Conservation (phyloP, 2,888 invertebrate species). For the Drosophila neonasuta region DNA sequence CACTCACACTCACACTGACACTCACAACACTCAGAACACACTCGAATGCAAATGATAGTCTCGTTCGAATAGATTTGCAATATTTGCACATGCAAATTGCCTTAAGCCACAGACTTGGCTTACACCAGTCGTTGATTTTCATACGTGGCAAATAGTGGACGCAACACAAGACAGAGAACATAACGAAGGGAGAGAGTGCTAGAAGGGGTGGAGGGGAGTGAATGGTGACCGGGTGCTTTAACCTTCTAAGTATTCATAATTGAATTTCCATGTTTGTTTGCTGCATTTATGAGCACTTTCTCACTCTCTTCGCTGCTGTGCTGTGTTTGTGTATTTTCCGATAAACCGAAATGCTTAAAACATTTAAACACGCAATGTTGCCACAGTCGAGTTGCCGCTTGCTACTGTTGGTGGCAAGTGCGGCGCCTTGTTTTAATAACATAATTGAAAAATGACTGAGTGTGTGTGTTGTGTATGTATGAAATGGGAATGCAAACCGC, state of each 20-base stretch:
- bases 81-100: conserved; percentile 73
- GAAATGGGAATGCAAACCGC: conserved; percentile 57
- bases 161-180: not conserved
- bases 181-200: not conserved
- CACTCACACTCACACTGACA: not conserved
- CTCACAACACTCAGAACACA: conserved; percentile 4
- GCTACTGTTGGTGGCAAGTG: conserved; percentile 35
- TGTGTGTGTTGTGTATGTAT: conserved; percentile 5
- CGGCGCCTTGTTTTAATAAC: conserved; percentile 71
- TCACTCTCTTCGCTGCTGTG: conserved; percentile 16
- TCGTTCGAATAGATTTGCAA: conserved; percentile 67
- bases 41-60: conserved; percentile 63
- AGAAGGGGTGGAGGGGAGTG: not conserved
- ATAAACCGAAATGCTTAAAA: conserved; percentile 36
- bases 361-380: conserved; percentile 59
- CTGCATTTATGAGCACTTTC: conserved; percentile 52
- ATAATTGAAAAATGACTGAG: conserved; percentile 73
- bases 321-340: conserved; percentile 11
- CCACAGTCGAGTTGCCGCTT: conserved; percentile 12
- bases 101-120: conserved; percentile 73
- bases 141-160: conserved; percentile 32
- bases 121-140: conserved; percentile 49
- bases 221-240: conserved; percentile 50
- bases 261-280: conserved; percentile 75
- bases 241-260: conserved; percentile 73